These are phyloP conservation scores for Triplophysa yarkandensis DNA, from an alignment of 2,797 vertebrate genomes.

Conservation along the genomic window DNA sequence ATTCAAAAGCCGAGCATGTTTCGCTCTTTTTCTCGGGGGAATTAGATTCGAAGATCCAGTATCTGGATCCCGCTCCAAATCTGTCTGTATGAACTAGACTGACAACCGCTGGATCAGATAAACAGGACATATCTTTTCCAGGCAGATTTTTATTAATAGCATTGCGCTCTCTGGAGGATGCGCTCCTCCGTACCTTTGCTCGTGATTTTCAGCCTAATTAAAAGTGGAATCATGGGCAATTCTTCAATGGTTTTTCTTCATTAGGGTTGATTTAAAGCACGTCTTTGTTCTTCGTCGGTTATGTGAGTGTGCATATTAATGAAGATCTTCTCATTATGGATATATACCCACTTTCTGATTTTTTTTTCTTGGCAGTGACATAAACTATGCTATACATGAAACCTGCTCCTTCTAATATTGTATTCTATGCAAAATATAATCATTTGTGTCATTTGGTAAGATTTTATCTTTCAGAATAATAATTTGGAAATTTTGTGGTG, in stretches of 20 bases:
- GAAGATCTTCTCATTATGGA: constrained; percentile 36
- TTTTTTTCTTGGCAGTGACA: constrained; percentile 32
- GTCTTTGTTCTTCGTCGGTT: constrained; percentile 29
- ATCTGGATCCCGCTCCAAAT: constrained; percentile 23
- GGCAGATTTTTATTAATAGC: constrained; percentile 15
- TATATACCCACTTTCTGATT: constrained; percentile 21
- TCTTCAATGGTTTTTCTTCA: constrained; percentile 41
- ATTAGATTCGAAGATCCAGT: background rate
- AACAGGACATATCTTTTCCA: background rate
- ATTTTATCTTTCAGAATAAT: too few species aligned
- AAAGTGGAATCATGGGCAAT: constrained; percentile 33
- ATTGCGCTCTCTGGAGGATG: constrained; percentile 1
- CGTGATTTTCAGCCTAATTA: constrained; percentile 19
- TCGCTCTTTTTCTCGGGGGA: constrained; percentile 1
- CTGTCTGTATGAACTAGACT: constrained; percentile 18
- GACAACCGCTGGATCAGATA: constrained; percentile 10
- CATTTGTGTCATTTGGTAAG: too few species aligned
- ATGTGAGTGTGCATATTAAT: constrained; percentile 44
- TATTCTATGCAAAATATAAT: too few species aligned
- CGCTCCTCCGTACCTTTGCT: background rate
- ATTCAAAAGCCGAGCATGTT: constrained; percentile 9
- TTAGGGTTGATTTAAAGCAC: constrained; percentile 41
- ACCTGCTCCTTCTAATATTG: too few species aligned
- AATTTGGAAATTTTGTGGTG: too few species aligned
- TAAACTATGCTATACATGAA: constrained; percentile 14